Conservation (phyloP, 2,888 invertebrate genomes). For the Amiota communis region DNA sequence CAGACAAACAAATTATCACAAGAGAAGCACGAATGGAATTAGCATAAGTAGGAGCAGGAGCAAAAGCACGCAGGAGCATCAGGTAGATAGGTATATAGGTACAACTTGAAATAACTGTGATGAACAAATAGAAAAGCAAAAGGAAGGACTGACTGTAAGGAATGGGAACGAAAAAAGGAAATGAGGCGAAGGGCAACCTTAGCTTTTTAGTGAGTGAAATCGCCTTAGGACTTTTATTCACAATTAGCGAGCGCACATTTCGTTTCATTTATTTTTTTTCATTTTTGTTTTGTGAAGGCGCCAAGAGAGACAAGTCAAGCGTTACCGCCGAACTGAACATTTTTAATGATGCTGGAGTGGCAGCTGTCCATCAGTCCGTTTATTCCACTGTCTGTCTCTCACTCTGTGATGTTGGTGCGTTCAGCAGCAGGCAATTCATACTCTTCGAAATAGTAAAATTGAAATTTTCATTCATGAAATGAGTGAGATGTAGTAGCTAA, state of each 20-base stretch:
- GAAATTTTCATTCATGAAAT: not conserved
- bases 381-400: not conserved
- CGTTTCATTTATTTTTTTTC: no score
- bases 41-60: not conserved
- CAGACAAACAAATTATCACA: slow-evolving; percentile 28
- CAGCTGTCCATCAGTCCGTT: not conserved
- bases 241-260: slow-evolving; percentile 37
- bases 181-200: not conserved
- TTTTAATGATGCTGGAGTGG: slow-evolving; percentile 27
- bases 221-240: slow-evolving; percentile 33
- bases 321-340: not conserved
- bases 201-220: slow-evolving; percentile 11
- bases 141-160: not conserved
- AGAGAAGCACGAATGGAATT: not conserved
- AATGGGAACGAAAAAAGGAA: slow-evolving; percentile 9
- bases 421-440: not conserved
- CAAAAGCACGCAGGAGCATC: not conserved
- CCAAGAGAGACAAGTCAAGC: not conserved
- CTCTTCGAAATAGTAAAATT: not conserved
- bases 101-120: not conserved
- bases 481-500: not conserved
- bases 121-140: slow-evolving; percentile 8
- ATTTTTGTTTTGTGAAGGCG: slow-evolving; percentile 16
- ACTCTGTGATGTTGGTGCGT: not conserved
- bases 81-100: slow-evolving; percentile 8